These are phyloP conservation scores for Euphydryas editha DNA, from an alignment of 2,888 invertebrate species.

Conservation along the genomic window DNA sequence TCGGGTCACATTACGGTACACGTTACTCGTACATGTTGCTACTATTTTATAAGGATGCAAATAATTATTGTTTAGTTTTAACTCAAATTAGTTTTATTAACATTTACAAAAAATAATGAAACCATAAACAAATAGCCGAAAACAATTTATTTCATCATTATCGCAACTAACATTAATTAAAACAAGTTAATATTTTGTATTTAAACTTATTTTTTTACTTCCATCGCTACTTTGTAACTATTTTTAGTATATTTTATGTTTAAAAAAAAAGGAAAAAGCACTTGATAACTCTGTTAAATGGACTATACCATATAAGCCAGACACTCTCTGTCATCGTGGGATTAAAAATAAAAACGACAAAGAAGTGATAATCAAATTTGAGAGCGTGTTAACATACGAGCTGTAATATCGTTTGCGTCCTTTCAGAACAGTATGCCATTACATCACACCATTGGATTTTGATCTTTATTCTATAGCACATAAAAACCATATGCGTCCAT, in stretches of 20 bases:
- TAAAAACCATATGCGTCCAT: slow-evolving; percentile 1
- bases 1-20: too few relatives aligned
- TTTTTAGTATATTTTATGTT: background rate
- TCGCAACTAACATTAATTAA: too few relatives aligned
- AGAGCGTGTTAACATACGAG: slow-evolving; percentile 24
- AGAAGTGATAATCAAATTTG: slow-evolving; percentile 31
- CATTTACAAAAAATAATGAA: too few relatives aligned
- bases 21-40: too few relatives aligned
- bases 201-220: background rate
- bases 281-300: slow-evolving; percentile 14
- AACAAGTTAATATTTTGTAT: background rate
- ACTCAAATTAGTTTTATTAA: too few relatives aligned
- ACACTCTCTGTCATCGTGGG: slow-evolving; percentile 20
- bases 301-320: slow-evolving; percentile 5
- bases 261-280: slow-evolving; percentile 5
- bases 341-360: slow-evolving; percentile 31
- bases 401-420: slow-evolving; percentile 15
- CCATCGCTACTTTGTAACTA: background rate
- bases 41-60: too few relatives aligned
- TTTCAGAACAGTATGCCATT: slow-evolving; percentile 8
- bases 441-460: slow-evolving; percentile 8
- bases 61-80: too few relatives aligned
- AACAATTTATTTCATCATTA: too few relatives aligned
- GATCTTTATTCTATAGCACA: slow-evolving; percentile 6
- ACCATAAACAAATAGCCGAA: too few relatives aligned